Base-by-base conservation (phyloP, 1,140 invertebrate genomes). In the Vollenhovia emeryi region DNA sequence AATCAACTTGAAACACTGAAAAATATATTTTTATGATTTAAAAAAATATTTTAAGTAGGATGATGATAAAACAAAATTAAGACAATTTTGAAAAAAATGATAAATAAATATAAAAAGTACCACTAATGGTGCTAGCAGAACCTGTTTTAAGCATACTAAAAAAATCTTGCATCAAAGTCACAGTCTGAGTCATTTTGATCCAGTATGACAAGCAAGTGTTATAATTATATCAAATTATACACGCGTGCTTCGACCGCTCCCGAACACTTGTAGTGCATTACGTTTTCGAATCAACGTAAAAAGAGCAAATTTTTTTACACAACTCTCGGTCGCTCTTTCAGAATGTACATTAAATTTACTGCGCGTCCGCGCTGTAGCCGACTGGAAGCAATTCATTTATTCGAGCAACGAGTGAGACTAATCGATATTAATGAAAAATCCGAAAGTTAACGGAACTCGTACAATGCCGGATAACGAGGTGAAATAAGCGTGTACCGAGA, bases 381-480 rank as follows among this genome's bases (percentile, higher is more conserved):
- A 30, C 11, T n/a, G n/a, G 9, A 71, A 71, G 13, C 30, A 36
- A 57, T 27, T 4, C 11, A 13, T 69, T 73, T 36, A 59, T 27
- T 30, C 6, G 5, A 36, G 18, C 21, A 40, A 74, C 71, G 21
- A 57, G 6, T n/a, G 50, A 57, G 40, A 33, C 27, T 76, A 76
- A 60, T 30, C 11, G 7, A 60, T 62, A 60, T 43, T 43, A 60
- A 75, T 60, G 9, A 50, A 66, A 78, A 78, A 48, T 33, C 4
- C 18, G 27, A 50, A 5, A 78, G n/a, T 33, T 24, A 48, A 33
- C 27, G 27, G 11, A 60, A 66, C n/a, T 66, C 8, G 2, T n/a
- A 24, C 5, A 74, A 76, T 45, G 13, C n/a, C n/a, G 43, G n/a
- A 66, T 78, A 66, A 79, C 21, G 15, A 68, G 21, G 21, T 68